Evolutionary conservation across 2,888 invertebrate species (phyloP).

Genomic region (Molanna angustata): DNA sequence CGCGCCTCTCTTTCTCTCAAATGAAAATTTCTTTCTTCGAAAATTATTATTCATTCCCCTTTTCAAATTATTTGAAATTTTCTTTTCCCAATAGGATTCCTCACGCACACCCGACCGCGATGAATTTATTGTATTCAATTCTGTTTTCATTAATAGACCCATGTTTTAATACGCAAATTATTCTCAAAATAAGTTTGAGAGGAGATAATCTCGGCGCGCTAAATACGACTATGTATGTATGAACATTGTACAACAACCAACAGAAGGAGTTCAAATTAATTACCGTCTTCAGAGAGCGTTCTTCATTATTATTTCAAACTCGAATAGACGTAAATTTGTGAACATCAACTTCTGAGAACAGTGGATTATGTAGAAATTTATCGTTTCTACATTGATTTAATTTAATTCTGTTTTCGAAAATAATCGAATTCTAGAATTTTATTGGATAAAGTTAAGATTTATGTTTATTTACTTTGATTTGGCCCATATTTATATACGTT

Average conservation of each 20-base stretch:
- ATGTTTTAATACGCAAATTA: constrained; percentile 4
- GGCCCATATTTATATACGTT: too few relatives aligned
- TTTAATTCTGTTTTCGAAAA: too few relatives aligned
- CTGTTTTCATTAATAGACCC: constrained; percentile 8
- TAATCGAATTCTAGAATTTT: too few relatives aligned
- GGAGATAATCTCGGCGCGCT: constrained; percentile 4
- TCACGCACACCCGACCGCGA: constrained; percentile 8
- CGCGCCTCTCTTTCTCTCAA: too few relatives aligned
- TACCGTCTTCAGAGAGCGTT: background rate
- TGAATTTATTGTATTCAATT: constrained; percentile 13
- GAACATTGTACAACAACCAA: too few relatives aligned
- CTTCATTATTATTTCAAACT: constrained; percentile 6
- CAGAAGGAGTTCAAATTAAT: constrained; percentile 9
- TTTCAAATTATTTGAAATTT: constrained; percentile 1
- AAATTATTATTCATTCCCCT: constrained; percentile 3
- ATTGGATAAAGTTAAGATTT: too few relatives aligned
- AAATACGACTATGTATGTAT: background rate
- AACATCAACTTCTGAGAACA: too few relatives aligned
- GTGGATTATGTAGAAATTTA: too few relatives aligned
- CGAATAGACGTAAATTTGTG: constrained; percentile 9
- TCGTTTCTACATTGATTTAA: too few relatives aligned
- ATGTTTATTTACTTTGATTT: too few relatives aligned
- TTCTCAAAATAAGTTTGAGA: background rate
- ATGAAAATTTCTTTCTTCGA: too few relatives aligned
- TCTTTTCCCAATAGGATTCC: constrained; percentile 8